Percentiles rank a stretch among this genome's conserved stretches.
Conservation (phyloP, 2,888 invertebrate genomes). For the Harpagoxenus sublaevis region DNA sequence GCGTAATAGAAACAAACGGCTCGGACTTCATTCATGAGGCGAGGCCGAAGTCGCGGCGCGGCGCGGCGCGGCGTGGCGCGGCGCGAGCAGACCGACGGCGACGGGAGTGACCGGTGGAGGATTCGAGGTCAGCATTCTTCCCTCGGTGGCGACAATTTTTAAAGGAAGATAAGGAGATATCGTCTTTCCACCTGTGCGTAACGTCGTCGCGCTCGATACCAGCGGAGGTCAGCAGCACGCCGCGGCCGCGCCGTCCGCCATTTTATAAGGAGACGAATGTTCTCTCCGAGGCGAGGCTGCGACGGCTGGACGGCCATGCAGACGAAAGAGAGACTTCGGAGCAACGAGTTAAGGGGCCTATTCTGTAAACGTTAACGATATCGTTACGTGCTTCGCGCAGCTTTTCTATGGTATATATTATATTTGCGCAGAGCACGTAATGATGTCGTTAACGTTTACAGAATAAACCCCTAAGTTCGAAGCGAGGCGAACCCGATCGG, state of each 20-base stretch:
- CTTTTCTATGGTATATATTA: no score
- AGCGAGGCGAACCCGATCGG: background rate
- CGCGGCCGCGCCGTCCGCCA: conserved; percentile 69
- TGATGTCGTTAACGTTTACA: no score
- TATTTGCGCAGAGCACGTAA: no score
- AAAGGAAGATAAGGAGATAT: conserved; percentile 49
- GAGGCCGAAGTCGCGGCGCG: background rate
- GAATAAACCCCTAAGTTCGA: background rate
- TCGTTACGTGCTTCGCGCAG: no score
- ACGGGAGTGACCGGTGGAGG: conserved; percentile 6
- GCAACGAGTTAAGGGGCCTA: background rate
- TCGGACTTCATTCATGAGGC: conserved; percentile 36
- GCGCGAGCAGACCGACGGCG: background rate
- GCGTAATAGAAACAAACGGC: conserved; percentile 37
- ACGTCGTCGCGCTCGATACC: background rate
- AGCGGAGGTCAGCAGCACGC: conserved; percentile 65
- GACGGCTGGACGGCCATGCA: conserved; percentile 57
- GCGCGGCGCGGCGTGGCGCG: background rate
- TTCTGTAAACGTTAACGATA: no score
- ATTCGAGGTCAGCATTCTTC: conserved; percentile 43
- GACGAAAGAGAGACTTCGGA: conserved; percentile 40
- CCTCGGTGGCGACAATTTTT: conserved; percentile 7
- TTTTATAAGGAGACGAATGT: conserved; percentile 64
- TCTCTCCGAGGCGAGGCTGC: background rate
- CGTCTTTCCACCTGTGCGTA: conserved; percentile 24